A percentile compares a stretch with the other conserved stretches of the same genome.
These are phyloP conservation scores for Porites evermanni DNA, from an alignment of 92 coral and sea anemone species.

Conservation along the genomic window DNA sequence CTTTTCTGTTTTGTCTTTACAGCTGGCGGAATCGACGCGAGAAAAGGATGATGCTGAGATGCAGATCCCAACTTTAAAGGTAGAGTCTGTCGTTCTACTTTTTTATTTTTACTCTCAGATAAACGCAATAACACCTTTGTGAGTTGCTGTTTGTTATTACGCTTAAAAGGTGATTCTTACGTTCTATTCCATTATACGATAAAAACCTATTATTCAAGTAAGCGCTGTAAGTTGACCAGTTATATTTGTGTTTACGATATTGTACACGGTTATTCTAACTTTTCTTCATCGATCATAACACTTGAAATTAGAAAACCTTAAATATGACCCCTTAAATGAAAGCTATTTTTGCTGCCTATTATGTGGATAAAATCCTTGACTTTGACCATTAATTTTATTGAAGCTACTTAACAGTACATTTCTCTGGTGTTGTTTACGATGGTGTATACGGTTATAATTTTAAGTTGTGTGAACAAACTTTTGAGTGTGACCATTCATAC, in stretches of 20 bases:
- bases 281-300: not conserved
- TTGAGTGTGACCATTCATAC: no score
- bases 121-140: not conserved
- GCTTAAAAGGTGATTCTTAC: no score
- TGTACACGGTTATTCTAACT: not conserved
- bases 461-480: no score
- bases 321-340: not conserved
- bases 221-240: no score
- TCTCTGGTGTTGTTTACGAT: not conserved
- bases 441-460: no score
- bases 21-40: constrained; percentile 95
- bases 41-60: constrained; percentile 91
- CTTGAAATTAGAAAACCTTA: not conserved
- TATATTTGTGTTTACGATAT: not conserved
- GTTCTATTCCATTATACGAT: no score
- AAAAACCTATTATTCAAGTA: no score
- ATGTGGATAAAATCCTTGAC: no score
- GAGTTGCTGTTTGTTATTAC: not conserved
- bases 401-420: not conserved
- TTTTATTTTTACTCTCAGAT: not conserved
- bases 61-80: constrained; percentile 97
- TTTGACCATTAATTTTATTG: not conserved
- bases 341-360: no score
- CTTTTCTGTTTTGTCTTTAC: constrained; percentile 1
- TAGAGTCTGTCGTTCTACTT: constrained; percentile 19